These are phyloP conservation scores for Centropristis striata DNA, from an alignment of 2,113 vertebrate species.

Conservation along the genomic window DNA sequence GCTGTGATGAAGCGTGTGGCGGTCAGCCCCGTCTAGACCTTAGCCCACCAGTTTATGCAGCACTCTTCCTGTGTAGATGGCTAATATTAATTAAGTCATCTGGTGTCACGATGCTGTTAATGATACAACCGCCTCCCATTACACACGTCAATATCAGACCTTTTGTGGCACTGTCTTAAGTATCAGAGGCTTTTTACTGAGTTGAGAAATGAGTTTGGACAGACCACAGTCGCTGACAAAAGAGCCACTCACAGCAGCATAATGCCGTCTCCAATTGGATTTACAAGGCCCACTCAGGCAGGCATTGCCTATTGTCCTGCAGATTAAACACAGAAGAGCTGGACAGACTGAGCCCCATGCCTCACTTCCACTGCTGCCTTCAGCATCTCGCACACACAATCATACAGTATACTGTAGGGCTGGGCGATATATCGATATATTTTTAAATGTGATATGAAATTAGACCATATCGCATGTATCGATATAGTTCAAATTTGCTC, in stretches of 20 bases:
- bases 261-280: slow-evolving; percentile 75
- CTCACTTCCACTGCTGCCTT: slow-evolving; percentile 2
- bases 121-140: slow-evolving; percentile 5
- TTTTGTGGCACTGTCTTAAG: slow-evolving; percentile 47
- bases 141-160: slow-evolving; percentile 23
- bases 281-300: slow-evolving; percentile 51
- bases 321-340: slow-evolving; percentile 62
- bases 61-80: background rate
- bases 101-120: slow-evolving; percentile 17
- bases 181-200: slow-evolving; percentile 23
- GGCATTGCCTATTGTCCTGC: slow-evolving; percentile 56
- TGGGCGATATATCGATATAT: no score
- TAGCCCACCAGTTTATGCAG: background rate
- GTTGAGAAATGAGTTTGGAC: slow-evolving; percentile 71
- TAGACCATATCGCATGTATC: no score
- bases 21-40: background rate
- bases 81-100: slow-evolving; percentile 27
- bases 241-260: slow-evolving; percentile 72
- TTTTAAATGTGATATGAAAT: no score
- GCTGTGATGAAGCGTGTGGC: background rate
- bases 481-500: no score
- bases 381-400: background rate
- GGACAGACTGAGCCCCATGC: slow-evolving; percentile 8
- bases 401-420: background rate
- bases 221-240: slow-evolving; percentile 58